Percentiles rank a stretch among this genome's conserved stretches.
Conservation (phyloP, 2,113 vertebrate genomes). For the Mionectes macconnelli region DNA sequence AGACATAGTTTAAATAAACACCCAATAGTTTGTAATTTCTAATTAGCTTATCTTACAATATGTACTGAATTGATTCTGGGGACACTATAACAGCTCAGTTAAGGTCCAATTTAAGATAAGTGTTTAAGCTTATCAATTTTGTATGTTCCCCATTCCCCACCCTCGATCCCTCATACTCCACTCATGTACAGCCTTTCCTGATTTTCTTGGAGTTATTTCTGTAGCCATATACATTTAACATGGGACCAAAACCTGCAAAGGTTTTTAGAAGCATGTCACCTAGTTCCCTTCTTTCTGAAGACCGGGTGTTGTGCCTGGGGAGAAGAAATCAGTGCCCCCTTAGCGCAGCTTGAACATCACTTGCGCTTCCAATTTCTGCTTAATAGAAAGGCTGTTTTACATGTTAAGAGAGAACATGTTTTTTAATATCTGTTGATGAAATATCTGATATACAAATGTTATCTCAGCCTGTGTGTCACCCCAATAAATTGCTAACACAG, state of each 20-base stretch:
- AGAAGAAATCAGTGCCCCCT: neutral
- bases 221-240: fast-evolving
- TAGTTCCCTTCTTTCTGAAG: neutral
- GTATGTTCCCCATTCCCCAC: fast-evolving
- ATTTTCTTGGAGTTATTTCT: neutral
- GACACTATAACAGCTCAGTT: neutral
- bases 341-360: neutral
- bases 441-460: neutral
- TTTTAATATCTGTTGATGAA: neutral
- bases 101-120: neutral
- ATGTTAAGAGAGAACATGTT: neutral
- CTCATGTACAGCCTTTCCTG: neutral
- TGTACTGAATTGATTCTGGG: neutral
- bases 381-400: neutral
- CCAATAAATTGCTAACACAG: neutral
- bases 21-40: neutral
- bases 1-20: neutral
- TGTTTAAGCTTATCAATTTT: neutral
- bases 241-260: neutral
- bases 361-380: neutral
- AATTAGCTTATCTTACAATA: neutral
- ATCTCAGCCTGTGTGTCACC: neutral
- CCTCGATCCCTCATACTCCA: neutral
- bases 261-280: neutral
- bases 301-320: neutral